Evolutionary conservation across 1,140 invertebrate genomes (phyloP).

Genomic region (Muscidifurax raptorellus): DNA sequence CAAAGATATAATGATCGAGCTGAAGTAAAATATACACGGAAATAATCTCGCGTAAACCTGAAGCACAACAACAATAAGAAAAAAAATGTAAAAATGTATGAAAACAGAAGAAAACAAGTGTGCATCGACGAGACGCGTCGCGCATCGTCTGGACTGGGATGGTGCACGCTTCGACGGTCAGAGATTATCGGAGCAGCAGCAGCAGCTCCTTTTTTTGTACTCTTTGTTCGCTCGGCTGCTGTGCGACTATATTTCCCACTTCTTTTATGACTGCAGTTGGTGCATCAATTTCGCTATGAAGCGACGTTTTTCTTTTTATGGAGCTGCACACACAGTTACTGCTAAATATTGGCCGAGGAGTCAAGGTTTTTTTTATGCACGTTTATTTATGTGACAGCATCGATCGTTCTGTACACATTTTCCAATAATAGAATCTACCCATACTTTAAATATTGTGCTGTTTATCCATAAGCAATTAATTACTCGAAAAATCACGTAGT

Average conservation of each 20-base stretch:
- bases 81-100: too few relatives aligned
- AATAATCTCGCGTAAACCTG: neutral
- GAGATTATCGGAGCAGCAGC: conserved; percentile 27
- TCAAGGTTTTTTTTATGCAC: too few relatives aligned
- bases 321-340: too few relatives aligned
- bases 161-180: conserved; percentile 22
- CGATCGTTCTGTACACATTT: too few relatives aligned
- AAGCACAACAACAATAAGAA: too few relatives aligned
- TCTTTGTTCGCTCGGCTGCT: neutral
- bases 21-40: neutral
- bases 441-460: too few relatives aligned
- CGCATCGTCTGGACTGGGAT: conserved; percentile 16
- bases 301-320: neutral
- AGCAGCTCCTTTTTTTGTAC: neutral
- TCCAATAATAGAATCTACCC: too few relatives aligned
- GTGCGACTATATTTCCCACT: neutral
- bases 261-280: neutral
- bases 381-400: too few relatives aligned
- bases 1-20: neutral
- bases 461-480: too few relatives aligned
- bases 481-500: too few relatives aligned
- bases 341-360: too few relatives aligned
- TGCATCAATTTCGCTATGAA: neutral
- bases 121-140: neutral
- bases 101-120: neutral